Base-by-base conservation (phyloP, 2,888 invertebrate species). In the Actias luna region DNA sequence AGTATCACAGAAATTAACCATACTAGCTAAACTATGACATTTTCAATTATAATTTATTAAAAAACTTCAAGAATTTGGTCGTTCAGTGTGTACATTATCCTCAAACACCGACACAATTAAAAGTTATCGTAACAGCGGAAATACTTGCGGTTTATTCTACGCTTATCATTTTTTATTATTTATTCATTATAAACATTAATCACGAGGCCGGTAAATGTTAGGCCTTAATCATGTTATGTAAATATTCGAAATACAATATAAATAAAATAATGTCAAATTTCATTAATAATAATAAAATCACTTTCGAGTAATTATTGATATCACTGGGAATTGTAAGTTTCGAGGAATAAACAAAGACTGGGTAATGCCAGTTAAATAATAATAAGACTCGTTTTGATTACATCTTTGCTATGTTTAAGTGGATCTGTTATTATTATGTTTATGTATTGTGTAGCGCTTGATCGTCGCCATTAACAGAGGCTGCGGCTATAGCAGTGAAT, bases 1-100 rank as follows among this genome's bases (percentile, higher is more conserved):
- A 91, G 89, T 92, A 92, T 92, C 92, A 92, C 92, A 92, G 92
- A 92, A 92, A 90, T 89, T 86, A 92, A 92, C 85, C 85, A 85
- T 85, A 87, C 89, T 91, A 92, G 88, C 91, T 91, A 90, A 88
- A 88, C 87, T 88, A 88, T 85, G 83, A 79, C 79, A 84, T 84
- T 78, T 80, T 84, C 76, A 84, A 81, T 82, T 79, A 82, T 80
- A 83, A 79, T 83, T 80, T 77, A 83, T 82, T 82, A 82, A 79
- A 79, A 78, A 74, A 76, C 77, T 82, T 80, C 75, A 79, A 80
- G 77, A 81, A 83, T 18, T 88, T 88, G 88, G 88, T 89, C 88
- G 83, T 80, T 77, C 42, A 58, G 70, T 75, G 75, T 72, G 59
- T 36, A 35, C 10, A 3, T 33, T 39, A 18, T 25, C 25, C 33